Evolutionary conservation across 1,140 invertebrate genomes (phyloP), one percentile per base, ranked within the genome.

Genomic region (Limonius californicus): DNA sequence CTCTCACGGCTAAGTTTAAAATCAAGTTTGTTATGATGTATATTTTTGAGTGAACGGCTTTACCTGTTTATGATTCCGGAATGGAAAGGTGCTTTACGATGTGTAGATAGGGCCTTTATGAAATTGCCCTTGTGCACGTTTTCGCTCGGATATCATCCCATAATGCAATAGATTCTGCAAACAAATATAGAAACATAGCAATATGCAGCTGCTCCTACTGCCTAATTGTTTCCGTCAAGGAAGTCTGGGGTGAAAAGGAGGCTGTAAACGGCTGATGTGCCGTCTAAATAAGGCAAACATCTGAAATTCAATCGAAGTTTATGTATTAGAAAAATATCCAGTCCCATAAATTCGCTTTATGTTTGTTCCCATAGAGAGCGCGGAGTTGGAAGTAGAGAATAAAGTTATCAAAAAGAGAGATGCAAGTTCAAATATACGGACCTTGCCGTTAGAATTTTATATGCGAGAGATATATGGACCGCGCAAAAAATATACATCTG

Each of bases 291-390:
- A 18, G 16, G 9, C 8, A 18, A 50, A 21, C 45, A 50, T 50
- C 45, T 19, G 16, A 50, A 50, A 19, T 50, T 50, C 45, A 50
- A 50, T 50, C 45, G 45, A 50, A 18, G 45, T 50, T 50, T 50
- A 50, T 50, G 45, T 50, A 50, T 50, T 50, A 50, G 45, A 50
- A 50, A 50, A 50, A 50, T 21, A 50, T 50, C 45, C 45, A 50
- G 45, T 50, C 45, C 18, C 45, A 50, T 50, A 50, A 50, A 50
- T 50, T 50, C 45, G n/a, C 14, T 50, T 50, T 50, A 50, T 50
- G 45, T 50, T 50, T 50, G 45, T 50, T 50, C 16, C 45, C 45
- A 19, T 50, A 21, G 45, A 50, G 45, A 50, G 2, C 45, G 45
- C 1, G 15, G 20, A 50, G 16, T 11, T 21, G 45, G 20, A 50